Evolutionary conservation across 1,140 invertebrate species (phyloP).

Genomic region (Calycopis cecrops): DNA sequence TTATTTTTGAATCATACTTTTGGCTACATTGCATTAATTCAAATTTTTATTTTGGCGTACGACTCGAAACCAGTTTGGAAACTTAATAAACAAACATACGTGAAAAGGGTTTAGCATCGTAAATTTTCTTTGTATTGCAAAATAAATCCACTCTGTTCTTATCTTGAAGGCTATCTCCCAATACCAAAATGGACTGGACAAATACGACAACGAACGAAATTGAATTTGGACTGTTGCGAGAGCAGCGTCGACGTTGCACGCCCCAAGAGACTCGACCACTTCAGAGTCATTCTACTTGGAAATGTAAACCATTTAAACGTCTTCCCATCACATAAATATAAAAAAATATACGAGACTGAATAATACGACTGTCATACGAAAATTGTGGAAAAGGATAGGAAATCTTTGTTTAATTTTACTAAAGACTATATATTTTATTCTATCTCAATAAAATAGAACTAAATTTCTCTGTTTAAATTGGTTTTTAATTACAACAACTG

Average conservation of each 20-base stretch:
- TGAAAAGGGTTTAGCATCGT: not conserved
- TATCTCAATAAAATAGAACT: no score
- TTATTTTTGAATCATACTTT: no score
- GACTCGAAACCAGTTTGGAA: not conserved
- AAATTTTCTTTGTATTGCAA: constrained; percentile 15
- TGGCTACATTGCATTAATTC: no score
- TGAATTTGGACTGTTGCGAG: constrained; percentile 48
- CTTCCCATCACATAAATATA: not conserved
- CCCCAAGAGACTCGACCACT: constrained; percentile 35
- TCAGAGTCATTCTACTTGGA: constrained; percentile 15
- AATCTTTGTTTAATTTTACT: no score
- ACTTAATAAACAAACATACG: constrained; percentile 10
- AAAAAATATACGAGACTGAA: no score
- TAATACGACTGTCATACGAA: no score
- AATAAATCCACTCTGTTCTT: constrained; percentile 36
- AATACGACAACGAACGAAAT: constrained; percentile 51
- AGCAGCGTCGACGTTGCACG: constrained; percentile 26
- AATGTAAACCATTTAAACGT: constrained; percentile 26
- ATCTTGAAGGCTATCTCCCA: constrained; percentile 39
- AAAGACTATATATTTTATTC: no score
- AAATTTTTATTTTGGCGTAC: no score
- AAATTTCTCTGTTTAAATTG: no score
- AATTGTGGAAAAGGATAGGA: no score
- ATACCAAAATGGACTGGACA: constrained; percentile 48
- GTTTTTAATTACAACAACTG: no score